Evolutionary conservation across 2,113 vertebrate genomes (phyloP).

Genomic region (Falcunculus frontatus): DNA sequence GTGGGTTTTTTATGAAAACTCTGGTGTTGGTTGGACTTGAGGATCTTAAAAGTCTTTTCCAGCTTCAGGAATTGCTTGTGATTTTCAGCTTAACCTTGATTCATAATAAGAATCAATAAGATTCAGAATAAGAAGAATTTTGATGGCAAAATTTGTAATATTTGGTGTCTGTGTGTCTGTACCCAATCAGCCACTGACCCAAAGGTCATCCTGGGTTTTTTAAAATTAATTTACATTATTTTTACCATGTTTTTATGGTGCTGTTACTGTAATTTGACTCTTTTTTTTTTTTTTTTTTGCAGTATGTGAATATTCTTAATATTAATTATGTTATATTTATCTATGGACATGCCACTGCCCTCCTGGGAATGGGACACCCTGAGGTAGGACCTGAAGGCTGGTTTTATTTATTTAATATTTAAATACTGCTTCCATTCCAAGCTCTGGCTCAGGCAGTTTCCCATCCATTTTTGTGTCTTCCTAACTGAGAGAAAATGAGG

Average conservation of each 20-base stretch:
- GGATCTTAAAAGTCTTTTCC: background rate
- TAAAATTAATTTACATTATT: background rate
- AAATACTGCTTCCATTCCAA: background rate
- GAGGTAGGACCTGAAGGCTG: conserved; percentile 72
- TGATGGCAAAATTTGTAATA: background rate
- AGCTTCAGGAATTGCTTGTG: background rate
- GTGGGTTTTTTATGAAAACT: background rate
- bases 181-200: background rate
- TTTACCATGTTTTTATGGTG: background rate
- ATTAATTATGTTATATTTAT: conserved; percentile 81
- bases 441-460: background rate
- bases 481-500: background rate
- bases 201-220: background rate
- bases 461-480: background rate
- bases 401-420: background rate
- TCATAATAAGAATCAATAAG: rapidly evolving
- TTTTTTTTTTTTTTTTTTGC: background rate
- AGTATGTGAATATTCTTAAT: conserved; percentile 78
- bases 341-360: conserved; percentile 82
- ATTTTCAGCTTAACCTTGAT: background rate
- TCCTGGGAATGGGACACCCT: conserved; percentile 85
- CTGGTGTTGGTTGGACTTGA: rapidly evolving
- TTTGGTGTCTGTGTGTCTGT: background rate
- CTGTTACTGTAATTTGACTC: background rate
- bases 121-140: background rate